A percentile compares a stretch with the other conserved stretches of the same genome.
phyloP scores from a whole-genome alignment of 2,888 invertebrate genomes.

The Hemistola chrysoprasaria region DNA sequence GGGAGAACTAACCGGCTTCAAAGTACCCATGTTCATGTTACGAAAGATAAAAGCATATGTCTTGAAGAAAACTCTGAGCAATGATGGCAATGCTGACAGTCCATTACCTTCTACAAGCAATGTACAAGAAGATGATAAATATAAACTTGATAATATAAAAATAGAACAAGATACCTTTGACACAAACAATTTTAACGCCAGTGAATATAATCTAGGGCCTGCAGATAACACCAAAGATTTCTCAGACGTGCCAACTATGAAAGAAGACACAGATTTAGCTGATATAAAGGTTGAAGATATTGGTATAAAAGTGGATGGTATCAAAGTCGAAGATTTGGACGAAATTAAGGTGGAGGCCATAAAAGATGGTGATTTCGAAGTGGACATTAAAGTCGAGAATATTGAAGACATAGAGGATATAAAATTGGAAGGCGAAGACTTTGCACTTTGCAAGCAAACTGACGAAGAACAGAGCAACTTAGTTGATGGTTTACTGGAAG shows the following conservation, averaged over 20 bases:
- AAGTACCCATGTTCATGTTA: conserved; percentile 88
- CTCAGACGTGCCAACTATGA: conserved; percentile 61
- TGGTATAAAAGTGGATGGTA: conserved; percentile 70
- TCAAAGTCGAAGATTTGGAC: conserved; percentile 69
- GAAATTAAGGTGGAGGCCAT: conserved; percentile 68
- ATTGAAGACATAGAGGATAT: conserved; percentile 72
- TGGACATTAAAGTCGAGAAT: conserved; percentile 66
- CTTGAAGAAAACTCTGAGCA: conserved; percentile 56
- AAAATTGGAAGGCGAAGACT: conserved; percentile 69
- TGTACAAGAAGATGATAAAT: conserved; percentile 55
- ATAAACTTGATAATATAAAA: conserved; percentile 65
- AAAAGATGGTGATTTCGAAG: conserved; percentile 68
- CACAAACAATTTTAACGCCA: conserved; percentile 62
- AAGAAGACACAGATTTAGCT: conserved; percentile 67
- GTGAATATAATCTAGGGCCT: conserved; percentile 57
- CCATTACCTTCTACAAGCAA: conserved; percentile 64
- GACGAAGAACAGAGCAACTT: conserved; percentile 66
- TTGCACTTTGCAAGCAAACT: conserved; percentile 61
- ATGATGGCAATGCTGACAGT: conserved; percentile 61
- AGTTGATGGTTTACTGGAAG: conserved; percentile 71
- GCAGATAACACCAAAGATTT: conserved; percentile 64
- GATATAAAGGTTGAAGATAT: conserved; percentile 77
- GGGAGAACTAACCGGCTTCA: conserved; percentile 88
- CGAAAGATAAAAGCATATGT: conserved; percentile 88
- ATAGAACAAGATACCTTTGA: conserved; percentile 66